phyloP scores from a whole-genome alignment of 30 jellyfish, hydroid and myxozoan genomes.

The Turritopsis dohrnii region DNA sequence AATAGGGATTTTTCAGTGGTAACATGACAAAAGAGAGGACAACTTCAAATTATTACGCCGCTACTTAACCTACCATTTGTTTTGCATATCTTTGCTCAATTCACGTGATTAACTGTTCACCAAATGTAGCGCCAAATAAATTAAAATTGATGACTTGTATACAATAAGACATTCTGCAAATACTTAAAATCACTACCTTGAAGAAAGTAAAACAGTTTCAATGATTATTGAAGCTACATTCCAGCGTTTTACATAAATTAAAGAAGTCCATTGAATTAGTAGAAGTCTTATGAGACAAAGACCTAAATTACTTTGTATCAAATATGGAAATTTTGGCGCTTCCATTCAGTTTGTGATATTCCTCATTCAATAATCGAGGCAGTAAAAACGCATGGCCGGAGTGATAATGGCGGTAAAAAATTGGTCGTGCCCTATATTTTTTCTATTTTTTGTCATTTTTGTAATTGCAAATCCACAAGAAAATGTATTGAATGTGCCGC shows the following conservation, averaged over 20 bases:
- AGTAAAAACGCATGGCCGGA: slow-evolving; percentile 29
- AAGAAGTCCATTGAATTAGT: no score
- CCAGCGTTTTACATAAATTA: no score
- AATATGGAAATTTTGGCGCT: not conserved
- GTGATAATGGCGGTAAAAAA: slow-evolving; percentile 27
- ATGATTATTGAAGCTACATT: not conserved
- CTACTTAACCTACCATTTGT: not conserved
- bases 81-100: not conserved
- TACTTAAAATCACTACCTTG: not conserved
- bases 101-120: not conserved
- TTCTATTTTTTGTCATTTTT: not conserved
- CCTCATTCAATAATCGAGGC: not conserved
- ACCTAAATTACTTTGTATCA: not conserved
- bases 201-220: not conserved
- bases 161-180: not conserved
- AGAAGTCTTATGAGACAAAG: no score
- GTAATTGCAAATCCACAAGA: slow-evolving; percentile 32
- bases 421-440: not conserved
- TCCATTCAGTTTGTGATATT: not conserved
- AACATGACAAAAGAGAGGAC: no score
- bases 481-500: slow-evolving; percentile 74
- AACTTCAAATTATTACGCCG: no score
- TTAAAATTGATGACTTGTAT: not conserved
- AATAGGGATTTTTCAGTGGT: no score
- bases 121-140: not conserved